Evolutionary conservation across 2,113 vertebrate species (phyloP).

Genomic region (Strix aluco): DNA sequence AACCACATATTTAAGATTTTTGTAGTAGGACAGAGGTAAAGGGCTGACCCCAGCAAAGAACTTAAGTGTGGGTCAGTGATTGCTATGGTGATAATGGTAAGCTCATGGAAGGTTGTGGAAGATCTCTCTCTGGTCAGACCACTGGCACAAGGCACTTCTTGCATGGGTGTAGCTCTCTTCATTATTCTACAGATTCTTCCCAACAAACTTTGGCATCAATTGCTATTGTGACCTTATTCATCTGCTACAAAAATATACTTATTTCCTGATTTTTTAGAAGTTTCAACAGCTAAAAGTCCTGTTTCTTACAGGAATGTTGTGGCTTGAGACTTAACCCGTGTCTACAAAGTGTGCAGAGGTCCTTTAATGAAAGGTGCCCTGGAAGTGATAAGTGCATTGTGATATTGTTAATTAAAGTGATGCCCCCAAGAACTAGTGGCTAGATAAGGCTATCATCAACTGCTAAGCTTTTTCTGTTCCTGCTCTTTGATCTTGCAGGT

Average conservation of each 20-base stretch:
- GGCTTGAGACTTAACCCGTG: background rate
- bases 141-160: background rate
- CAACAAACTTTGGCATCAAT: background rate
- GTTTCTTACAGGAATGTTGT: background rate
- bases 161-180: background rate
- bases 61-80: background rate
- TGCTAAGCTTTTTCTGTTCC: background rate
- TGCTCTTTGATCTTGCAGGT: constrained; percentile 11
- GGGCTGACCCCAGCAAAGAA: background rate
- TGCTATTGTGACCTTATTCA: background rate
- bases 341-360: background rate
- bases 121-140: background rate
- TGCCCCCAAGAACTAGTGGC: background rate
- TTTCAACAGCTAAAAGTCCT: background rate
- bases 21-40: background rate
- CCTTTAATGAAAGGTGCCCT: background rate
- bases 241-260: background rate
- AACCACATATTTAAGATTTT: background rate
- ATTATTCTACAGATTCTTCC: background rate
- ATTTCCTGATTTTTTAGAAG: background rate
- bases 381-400: background rate
- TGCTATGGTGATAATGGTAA: background rate
- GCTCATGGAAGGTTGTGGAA: background rate
- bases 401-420: background rate
- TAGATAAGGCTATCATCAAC: background rate